Base-by-base conservation (phyloP, 1,140 invertebrate genomes). In the Drosophila athabasca region DNA sequence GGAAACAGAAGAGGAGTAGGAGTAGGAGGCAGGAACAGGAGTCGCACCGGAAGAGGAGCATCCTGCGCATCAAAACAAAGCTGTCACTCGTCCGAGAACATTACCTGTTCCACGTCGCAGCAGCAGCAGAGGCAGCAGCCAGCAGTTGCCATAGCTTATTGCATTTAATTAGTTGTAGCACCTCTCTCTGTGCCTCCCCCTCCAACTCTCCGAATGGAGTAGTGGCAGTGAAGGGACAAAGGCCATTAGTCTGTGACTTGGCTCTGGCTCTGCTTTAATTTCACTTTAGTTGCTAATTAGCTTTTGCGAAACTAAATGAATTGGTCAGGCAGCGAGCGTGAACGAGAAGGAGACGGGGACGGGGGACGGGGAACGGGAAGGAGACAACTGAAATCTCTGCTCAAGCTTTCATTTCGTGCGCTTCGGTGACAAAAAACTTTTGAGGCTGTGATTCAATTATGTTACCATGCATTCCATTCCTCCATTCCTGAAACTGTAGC, bases 91-190 rank as follows among this genome's bases (percentile, higher is more conserved):
- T 67, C 79, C 51, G 58, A n/a, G 41, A 41, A 29, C 62, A 44
- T 46, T 70, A 52, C 50, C 53, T 80, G 48, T 73, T 62, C 62
- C 19, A 17, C 39, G 62, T 19, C 62, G 29, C n/a, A 9, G 17
- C 46, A 39, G 55, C 44, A 43, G 72, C 66, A 66, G 77, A 19
- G 17, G 17, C 17, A 19, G 17, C 17, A 19, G 17, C 59, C 74
- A 71, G 53, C 67, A 72, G 75, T 75, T 81, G 68, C 79, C 71
- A 67, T 89, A 62, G 70, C 81, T 90, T 90, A 90, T 90, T 90
- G 85, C 85, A 90, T 85, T 87, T 90, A 90, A 90, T 90, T 90
- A 90, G 85, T 90, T 90, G 82, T 90, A 90, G 79, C 85, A 84
- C 77, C 50, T 67, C 43, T 43, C n/a, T 49, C 51, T 22, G 52